These are phyloP conservation scores for Naja naja DNA, from an alignment of 2,113 vertebrate genomes.

Conservation along the genomic window DNA sequence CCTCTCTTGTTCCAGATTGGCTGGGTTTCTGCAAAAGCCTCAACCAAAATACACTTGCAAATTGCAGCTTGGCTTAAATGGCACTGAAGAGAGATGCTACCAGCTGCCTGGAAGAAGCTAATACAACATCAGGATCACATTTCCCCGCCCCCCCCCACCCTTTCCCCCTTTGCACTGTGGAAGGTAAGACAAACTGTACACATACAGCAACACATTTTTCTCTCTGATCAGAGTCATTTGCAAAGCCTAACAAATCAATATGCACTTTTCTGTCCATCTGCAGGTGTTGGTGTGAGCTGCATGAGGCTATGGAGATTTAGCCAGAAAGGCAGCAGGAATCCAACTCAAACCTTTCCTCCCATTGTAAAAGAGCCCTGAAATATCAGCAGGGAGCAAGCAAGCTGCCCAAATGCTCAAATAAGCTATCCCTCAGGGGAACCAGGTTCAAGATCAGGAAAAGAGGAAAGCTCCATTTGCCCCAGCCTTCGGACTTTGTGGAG, in stretches of 20 bases:
- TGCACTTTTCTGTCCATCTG: constrained; percentile 15
- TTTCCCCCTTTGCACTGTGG: background rate
- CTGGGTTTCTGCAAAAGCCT: background rate
- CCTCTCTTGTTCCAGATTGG: background rate
- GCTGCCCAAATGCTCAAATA: background rate
- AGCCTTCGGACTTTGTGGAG: too few relatives aligned
- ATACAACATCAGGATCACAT: background rate
- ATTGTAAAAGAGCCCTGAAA: background rate
- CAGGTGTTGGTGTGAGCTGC: constrained; percentile 13
- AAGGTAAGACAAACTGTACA: background rate
- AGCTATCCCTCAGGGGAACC: background rate
- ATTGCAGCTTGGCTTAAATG: background rate
- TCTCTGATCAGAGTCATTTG: background rate
- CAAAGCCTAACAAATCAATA: constrained; percentile 17
- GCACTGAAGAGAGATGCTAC: background rate
- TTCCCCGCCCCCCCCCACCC: too few relatives aligned
- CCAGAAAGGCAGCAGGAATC: background rate
- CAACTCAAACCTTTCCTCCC: background rate
- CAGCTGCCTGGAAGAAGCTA: background rate
- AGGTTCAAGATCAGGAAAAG: background rate
- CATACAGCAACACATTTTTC: background rate
- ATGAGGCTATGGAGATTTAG: background rate
- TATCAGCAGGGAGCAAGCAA: background rate
- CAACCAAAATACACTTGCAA: background rate
- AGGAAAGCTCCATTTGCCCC: background rate